Evolutionary conservation across 2,797 vertebrate species (phyloP).

Genomic region (Odontamblyopus lacepedii): DNA sequence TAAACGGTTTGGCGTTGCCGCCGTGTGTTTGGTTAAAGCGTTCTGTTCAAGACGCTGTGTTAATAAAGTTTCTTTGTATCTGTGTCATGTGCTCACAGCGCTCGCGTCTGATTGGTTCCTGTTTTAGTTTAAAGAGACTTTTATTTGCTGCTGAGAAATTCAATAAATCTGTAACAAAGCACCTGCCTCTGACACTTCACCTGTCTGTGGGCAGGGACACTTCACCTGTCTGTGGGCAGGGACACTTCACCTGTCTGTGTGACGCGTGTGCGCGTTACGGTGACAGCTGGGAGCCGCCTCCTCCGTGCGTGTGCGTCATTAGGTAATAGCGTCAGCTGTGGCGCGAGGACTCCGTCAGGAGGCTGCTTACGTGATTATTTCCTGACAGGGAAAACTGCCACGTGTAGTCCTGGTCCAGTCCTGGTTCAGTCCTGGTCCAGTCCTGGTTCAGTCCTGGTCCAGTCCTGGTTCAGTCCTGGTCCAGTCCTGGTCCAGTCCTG

Average conservation of each 20-base stretch:
- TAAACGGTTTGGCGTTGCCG: background rate
- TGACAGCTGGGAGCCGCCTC: too few relatives aligned
- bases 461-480: too few relatives aligned
- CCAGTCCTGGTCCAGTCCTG: too few relatives aligned
- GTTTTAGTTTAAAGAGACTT: constrained; percentile 5
- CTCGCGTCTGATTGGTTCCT: background rate
- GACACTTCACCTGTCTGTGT: background rate
- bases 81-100: background rate
- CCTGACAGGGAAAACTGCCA: too few relatives aligned
- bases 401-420: too few relatives aligned
- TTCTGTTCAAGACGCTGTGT: background rate
- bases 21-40: background rate
- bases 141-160: background rate
- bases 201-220: background rate
- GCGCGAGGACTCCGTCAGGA: too few relatives aligned
- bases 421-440: too few relatives aligned
- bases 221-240: background rate
- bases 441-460: too few relatives aligned
- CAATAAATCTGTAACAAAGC: constrained; percentile 1
- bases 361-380: too few relatives aligned
- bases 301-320: too few relatives aligned
- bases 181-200: background rate
- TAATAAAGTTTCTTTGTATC: constrained; percentile 8
- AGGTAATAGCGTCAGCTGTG: too few relatives aligned
- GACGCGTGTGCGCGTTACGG: too few relatives aligned